Base-by-base conservation (phyloP, 92 coral and sea anemone genomes). In the Meandrina meandrites region DNA sequence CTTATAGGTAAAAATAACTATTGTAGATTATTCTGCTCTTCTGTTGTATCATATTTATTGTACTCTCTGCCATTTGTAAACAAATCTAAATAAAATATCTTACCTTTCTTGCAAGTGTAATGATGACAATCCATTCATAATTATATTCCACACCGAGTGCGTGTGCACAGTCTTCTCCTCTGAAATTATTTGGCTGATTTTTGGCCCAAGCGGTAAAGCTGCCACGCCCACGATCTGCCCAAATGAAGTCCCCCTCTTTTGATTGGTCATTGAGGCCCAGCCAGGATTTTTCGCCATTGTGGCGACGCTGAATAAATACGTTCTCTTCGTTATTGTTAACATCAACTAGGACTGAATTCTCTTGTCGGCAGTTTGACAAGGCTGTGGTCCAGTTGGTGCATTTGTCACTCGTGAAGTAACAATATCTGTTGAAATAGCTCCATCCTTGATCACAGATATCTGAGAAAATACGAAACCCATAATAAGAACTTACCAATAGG, bases 291-390 rank as follows among this genome's bases (percentile, higher is more conserved):
- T 42, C 81, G 22, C 92, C 92, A 79, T 90, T 90, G 57, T 86
- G 87, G 34, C 80, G 90, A 48, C 84, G 90, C 83, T 90, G 92
- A 12, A 90, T 48, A 64, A 56, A 90, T 36, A 90, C 92, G 50
- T 90, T 90, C 67, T 90, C 87, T 75, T 51, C 79, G 60, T 76
- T 40, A 6, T 13, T 69, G 40, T 69, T 32, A 21, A 69, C 40
- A 13, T 69, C 40, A 32, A 3, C 45, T 28, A 69, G 75, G 19
- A 69, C 75, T 32, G 75, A 69, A 35, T 69, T 30, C 28, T 69
- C 37, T 15, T 69, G 75, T 31, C 40, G 35, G 28, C 75, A 69
- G 31, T 69, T 31, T 30, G 36, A 21, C 21, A 69, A 15, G 3
- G 75, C 37, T 69, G 75, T 28, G 42, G 75, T 69, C 75, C 75